Evolutionary conservation across 2,797 vertebrate species (phyloP).

Genomic region (Sebastes umbrosus): DNA sequence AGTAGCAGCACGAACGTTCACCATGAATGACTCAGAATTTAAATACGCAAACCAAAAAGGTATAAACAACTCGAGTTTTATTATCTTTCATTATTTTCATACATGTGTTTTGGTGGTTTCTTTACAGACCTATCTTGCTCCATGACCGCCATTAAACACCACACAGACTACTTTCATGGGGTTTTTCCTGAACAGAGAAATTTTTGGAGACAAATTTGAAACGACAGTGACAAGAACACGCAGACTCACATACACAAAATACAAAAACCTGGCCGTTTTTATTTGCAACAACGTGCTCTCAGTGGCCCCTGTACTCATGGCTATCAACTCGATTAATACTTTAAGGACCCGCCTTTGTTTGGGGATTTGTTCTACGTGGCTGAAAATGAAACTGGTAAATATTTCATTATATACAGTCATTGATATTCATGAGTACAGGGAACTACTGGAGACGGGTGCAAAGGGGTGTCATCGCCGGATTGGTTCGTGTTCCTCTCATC

Average conservation of each 20-base stretch:
- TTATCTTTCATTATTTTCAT: constrained; percentile 61
- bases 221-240: constrained; percentile 34
- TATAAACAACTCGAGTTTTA: constrained; percentile 74
- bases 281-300: constrained; percentile 50
- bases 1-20: background rate
- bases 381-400: constrained; percentile 76
- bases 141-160: constrained; percentile 16
- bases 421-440: constrained; percentile 74
- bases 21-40: background rate
- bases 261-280: constrained; percentile 57
- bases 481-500: constrained; percentile 52
- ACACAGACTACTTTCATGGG: constrained; percentile 13
- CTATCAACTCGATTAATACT: constrained; percentile 80
- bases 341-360: constrained; percentile 86
- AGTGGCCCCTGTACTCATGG: constrained; percentile 73
- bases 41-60: background rate
- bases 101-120: constrained; percentile 35
- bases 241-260: constrained; percentile 47
- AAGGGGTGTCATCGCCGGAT: constrained; percentile 41
- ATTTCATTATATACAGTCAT: constrained; percentile 80
- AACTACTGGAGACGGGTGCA: constrained; percentile 33
- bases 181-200: constrained; percentile 34
- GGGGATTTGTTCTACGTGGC: constrained; percentile 80
- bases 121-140: constrained; percentile 28
- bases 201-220: constrained; percentile 53